Evolutionary conservation across 2,888 invertebrate genomes (phyloP).

Genomic region (Zaprionus lineosus): DNA sequence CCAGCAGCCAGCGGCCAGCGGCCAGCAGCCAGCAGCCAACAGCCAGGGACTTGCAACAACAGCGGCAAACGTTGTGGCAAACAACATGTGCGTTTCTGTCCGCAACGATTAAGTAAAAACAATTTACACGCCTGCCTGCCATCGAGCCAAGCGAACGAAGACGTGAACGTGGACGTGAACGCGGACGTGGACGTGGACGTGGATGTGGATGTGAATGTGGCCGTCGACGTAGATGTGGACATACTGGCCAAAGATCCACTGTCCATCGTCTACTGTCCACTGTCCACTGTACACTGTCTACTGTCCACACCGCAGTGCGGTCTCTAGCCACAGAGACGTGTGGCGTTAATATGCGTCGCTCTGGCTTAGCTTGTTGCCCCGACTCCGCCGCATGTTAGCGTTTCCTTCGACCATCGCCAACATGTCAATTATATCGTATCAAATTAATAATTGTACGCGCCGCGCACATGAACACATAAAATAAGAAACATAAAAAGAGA

Average conservation of each 20-base stretch:
- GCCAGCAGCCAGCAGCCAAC: slow-evolving; percentile 16
- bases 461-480: slow-evolving; percentile 43
- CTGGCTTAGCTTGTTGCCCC: slow-evolving; percentile 60
- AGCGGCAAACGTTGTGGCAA: slow-evolving; percentile 40
- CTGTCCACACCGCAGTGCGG: slow-evolving; percentile 15
- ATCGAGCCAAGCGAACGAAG: slow-evolving; percentile 27
- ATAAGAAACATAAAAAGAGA: slow-evolving; percentile 8
- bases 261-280: slow-evolving; percentile 31
- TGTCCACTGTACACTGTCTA: slow-evolving; percentile 26
- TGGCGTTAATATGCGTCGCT: slow-evolving; percentile 74
- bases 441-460: slow-evolving; percentile 79
- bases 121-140: slow-evolving; percentile 79
- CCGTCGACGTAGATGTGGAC: slow-evolving; percentile 15
- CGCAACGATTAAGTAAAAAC: slow-evolving; percentile 79
- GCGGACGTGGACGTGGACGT: slow-evolving; percentile 4
- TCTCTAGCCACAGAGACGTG: slow-evolving; percentile 45
- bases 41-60: slow-evolving; percentile 10
- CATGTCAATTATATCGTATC: slow-evolving; percentile 80
- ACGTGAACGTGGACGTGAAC: slow-evolving; percentile 13
- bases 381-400: slow-evolving; percentile 56
- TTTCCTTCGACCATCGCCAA: slow-evolving; percentile 76
- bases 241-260: slow-evolving; percentile 41
- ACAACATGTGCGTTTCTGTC: slow-evolving; percentile 74
- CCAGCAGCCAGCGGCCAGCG: slow-evolving; percentile 12
- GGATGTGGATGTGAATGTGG: slow-evolving; percentile 12